Conservation (phyloP, 2,888 invertebrate genomes). For the Nemapogon koenigi region DNA sequence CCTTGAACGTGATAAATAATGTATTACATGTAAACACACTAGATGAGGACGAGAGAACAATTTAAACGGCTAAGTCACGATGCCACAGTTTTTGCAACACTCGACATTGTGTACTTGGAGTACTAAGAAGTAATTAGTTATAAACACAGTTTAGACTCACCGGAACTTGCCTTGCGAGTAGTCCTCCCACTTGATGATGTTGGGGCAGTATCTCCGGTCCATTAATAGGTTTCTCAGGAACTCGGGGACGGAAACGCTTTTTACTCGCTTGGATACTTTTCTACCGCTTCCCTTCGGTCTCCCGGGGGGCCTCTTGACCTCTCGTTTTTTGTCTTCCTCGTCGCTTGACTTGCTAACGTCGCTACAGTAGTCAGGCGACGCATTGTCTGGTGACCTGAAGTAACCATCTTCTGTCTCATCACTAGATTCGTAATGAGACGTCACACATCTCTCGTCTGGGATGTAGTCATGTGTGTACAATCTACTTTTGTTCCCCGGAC, state of each 20-base stretch:
- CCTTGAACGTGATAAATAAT: constrained; percentile 39
- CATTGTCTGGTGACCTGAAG: constrained; percentile 40
- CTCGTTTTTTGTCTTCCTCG: constrained; percentile 42
- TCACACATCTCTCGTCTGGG: constrained; percentile 33
- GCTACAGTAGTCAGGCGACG: constrained; percentile 46
- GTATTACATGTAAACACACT: constrained; percentile 26
- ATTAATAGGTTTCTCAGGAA: constrained; percentile 83
- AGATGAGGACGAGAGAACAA: constrained; percentile 24
- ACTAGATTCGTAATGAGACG: constrained; percentile 35
- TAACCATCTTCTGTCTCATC: constrained; percentile 43
- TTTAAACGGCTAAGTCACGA: constrained; percentile 31
- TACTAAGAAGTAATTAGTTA: constrained; percentile 8
- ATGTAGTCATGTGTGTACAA: constrained; percentile 38
- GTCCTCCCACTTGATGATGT: constrained; percentile 88
- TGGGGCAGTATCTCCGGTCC: constrained; percentile 78
- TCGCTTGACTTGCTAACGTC: constrained; percentile 51
- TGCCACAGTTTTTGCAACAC: constrained; percentile 23
- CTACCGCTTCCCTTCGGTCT: constrained; percentile 59
- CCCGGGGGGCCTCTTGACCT: constrained; percentile 60
- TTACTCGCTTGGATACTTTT: constrained; percentile 46
- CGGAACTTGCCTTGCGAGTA: constrained; percentile 82
- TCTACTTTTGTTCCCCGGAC: constrained; percentile 29
- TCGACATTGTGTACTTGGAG: constrained; percentile 7
- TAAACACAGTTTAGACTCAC: constrained; percentile 29
- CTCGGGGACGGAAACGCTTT: constrained; percentile 75